These are phyloP conservation scores for Drosophila kanekoi DNA, from an alignment of 2,888 invertebrate species.

Conservation along the genomic window DNA sequence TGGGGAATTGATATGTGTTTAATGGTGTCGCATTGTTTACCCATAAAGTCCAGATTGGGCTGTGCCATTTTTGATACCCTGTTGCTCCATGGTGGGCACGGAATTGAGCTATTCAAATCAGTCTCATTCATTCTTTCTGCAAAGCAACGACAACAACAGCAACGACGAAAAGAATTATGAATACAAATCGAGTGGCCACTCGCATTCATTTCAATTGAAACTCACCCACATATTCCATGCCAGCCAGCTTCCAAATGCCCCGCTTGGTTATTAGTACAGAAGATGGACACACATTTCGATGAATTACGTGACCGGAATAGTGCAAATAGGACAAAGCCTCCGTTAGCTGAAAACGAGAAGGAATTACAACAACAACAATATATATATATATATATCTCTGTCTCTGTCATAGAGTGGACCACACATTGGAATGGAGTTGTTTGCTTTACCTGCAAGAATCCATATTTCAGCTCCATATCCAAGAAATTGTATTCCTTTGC, in stretches of 20 bases:
- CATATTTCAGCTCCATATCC: conserved; percentile 97
- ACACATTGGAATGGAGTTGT: conserved; percentile 19
- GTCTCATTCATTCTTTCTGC: conserved; percentile 90
- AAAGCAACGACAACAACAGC: conserved; percentile 8
- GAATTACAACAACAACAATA: conserved; percentile 4
- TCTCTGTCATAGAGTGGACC: background rate
- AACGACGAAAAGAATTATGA: conserved; percentile 29
- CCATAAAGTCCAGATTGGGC: conserved; percentile 96
- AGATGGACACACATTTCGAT: conserved; percentile 97
- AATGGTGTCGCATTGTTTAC: conserved; percentile 86
- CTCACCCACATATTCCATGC: conserved; percentile 95
- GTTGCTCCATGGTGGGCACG: conserved; percentile 95
- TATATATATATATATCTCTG: background rate
- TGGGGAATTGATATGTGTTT: background rate
- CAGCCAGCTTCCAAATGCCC: conserved; percentile 98
- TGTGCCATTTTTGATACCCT: conserved; percentile 96
- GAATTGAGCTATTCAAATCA: conserved; percentile 90
- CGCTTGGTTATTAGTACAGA: conserved; percentile 96
- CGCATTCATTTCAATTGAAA: conserved; percentile 60
- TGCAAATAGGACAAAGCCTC: conserved; percentile 97
- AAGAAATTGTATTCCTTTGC: conserved; percentile 94
- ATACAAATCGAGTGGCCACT: conserved; percentile 41
- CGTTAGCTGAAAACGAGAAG: conserved; percentile 89
- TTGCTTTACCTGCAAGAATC: conserved; percentile 92
- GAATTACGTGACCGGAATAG: conserved; percentile 93